Evolutionary conservation across 2,888 invertebrate species (phyloP).

Genomic region (Thelaira solivaga): DNA sequence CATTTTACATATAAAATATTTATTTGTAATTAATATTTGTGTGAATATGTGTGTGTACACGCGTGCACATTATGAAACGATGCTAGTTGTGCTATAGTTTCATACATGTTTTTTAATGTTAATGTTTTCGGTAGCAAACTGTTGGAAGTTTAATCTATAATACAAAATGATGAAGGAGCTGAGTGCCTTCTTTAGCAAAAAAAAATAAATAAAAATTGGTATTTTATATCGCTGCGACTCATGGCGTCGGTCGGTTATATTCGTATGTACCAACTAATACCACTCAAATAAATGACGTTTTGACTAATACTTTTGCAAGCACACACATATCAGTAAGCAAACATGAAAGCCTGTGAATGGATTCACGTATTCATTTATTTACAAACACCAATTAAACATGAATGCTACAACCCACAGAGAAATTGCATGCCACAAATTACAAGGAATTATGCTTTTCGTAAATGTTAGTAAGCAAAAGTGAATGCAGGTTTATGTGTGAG

Average conservation of each 20-base stretch:
- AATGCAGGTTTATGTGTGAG: not conserved
- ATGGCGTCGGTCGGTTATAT: no score
- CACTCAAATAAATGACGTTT: slow-evolving; percentile 23
- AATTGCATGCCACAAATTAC: slow-evolving; percentile 23
- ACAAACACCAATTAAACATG: slow-evolving; percentile 6
- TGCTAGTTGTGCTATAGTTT: no score
- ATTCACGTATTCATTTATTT: not conserved
- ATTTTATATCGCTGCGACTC: not conserved
- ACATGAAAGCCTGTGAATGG: not conserved
- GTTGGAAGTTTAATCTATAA: not conserved
- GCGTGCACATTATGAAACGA: no score
- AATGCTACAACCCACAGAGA: slow-evolving; percentile 1
- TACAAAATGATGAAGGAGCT: no score
- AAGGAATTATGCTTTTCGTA: slow-evolving; percentile 7
- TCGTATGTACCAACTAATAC: not conserved
- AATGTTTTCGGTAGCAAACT: not conserved
- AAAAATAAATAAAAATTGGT: no score
- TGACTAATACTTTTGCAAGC: slow-evolving; percentile 13
- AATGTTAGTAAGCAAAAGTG: not conserved
- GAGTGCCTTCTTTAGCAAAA: no score
- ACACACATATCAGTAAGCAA: not conserved
- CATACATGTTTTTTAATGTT: no score
- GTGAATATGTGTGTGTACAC: no score
- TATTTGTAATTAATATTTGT: no score
- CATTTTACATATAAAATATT: no score